These are phyloP conservation scores for Pyrrhopygopsis socrates DNA, from an alignment of 2,888 invertebrate species.

Conservation along the genomic window DNA sequence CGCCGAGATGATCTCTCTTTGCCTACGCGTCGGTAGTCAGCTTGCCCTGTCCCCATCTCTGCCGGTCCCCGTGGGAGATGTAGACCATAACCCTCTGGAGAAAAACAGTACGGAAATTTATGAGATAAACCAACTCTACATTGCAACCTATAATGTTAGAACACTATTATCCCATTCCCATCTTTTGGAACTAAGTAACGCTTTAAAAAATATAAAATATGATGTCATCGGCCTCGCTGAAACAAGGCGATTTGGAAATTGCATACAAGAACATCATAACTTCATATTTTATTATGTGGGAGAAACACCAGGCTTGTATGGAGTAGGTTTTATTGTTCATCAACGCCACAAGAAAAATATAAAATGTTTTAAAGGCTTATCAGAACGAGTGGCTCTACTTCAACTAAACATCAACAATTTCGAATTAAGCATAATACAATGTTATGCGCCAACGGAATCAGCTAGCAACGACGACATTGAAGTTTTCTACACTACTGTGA, in stretches of 20 bases:
- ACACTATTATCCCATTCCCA: too few species aligned
- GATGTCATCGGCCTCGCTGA: conserved; percentile 60
- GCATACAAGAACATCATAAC: conserved; percentile 46
- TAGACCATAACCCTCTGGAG: too few species aligned
- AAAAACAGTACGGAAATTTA: too few species aligned
- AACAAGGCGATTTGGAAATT: conserved; percentile 21
- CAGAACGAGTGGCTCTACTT: conserved; percentile 18
- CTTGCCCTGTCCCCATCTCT: too few species aligned
- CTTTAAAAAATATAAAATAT: conserved; percentile 40
- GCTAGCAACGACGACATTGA: too few species aligned
- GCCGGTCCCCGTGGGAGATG: too few species aligned
- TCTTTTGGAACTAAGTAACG: conserved; percentile 70
- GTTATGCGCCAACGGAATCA: conserved; percentile 31
- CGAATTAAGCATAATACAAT: conserved; percentile 29
- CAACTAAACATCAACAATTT: background rate
- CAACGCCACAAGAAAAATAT: conserved; percentile 1
- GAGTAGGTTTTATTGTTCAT: conserved; percentile 38
- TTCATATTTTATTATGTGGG: conserved; percentile 48
- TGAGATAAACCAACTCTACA: too few species aligned
- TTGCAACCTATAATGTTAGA: too few species aligned
- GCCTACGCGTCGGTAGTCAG: too few species aligned
- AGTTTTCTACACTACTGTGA: too few species aligned
- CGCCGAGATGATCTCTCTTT: too few species aligned
- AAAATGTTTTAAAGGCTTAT: background rate
- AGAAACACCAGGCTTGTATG: conserved; percentile 17